Evolutionary conservation across 1,140 invertebrate species (phyloP).

Genomic region (Drosophila athabasca): DNA sequence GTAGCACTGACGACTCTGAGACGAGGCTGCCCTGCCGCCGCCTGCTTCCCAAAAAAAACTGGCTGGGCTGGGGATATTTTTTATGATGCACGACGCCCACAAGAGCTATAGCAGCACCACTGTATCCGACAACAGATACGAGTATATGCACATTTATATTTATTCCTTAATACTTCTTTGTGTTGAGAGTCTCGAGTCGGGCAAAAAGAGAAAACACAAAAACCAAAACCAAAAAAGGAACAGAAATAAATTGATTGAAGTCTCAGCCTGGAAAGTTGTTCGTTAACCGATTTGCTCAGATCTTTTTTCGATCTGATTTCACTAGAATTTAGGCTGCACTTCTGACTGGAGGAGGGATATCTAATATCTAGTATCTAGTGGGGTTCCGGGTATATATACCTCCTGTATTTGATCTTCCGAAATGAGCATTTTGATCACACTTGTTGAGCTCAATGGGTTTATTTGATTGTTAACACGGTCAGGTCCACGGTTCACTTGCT

Average conservation of each 20-base stretch:
- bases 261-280: constrained; percentile 44
- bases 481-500: constrained; percentile 1
- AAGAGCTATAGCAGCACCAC: constrained; percentile 50
- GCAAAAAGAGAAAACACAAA: not conserved
- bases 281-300: constrained; percentile 16
- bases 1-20: constrained; percentile 8
- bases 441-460: constrained; percentile 13
- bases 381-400: constrained; percentile 41
- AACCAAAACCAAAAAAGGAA: constrained; percentile 2
- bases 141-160: constrained; percentile 7
- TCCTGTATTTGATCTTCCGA: constrained; percentile 82
- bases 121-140: not conserved
- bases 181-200: not conserved
- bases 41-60: constrained; percentile 22
- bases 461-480: not conserved
- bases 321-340: constrained; percentile 7
- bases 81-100: constrained; percentile 81
- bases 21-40: constrained; percentile 4
- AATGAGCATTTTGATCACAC: constrained; percentile 66
- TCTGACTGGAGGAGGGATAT: not conserved
- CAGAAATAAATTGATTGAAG: constrained; percentile 68
- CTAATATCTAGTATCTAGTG: not conserved
- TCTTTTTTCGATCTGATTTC: constrained; percentile 34
- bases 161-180: constrained; percentile 27
- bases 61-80: constrained; percentile 60